phyloP scores from a whole-genome alignment of 2,113 vertebrate species.

The Zosterops pallidus region DNA sequence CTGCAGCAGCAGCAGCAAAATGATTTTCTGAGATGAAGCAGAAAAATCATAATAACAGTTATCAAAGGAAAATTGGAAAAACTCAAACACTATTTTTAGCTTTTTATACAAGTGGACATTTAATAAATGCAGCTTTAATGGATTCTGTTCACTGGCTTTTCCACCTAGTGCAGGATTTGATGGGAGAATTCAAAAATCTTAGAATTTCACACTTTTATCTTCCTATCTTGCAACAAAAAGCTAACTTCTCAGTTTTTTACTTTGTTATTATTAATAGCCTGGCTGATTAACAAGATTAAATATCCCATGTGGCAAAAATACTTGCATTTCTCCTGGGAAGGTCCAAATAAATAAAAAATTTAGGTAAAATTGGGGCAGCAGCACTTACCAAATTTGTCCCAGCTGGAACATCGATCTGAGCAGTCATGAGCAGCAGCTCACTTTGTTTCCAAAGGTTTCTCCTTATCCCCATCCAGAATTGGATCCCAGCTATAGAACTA shows the following conservation, averaged over 20 bases:
- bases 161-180: not conserved
- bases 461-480: not conserved
- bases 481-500: not conserved
- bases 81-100: conserved; percentile 60
- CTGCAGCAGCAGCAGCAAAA: conserved; percentile 55
- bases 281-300: conserved; percentile 8
- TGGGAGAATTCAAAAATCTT: not conserved
- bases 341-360: conserved; percentile 27
- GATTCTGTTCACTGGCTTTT: conserved; percentile 56
- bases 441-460: not conserved
- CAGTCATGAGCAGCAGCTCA: not conserved
- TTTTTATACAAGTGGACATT: conserved; percentile 66
- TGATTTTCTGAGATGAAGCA: conserved; percentile 66
- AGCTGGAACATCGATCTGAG: not conserved
- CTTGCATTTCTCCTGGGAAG: conserved; percentile 7
- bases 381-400: not conserved
- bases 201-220: not conserved
- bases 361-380: not conserved
- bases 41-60: conserved; percentile 67
- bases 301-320: conserved; percentile 28
- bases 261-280: not conserved
- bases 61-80: conserved; percentile 64
- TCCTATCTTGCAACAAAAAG: conserved; percentile 22
- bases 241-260: not conserved
- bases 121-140: conserved; percentile 53